These are phyloP conservation scores for Sula dactylatra DNA, from an alignment of 2,113 vertebrate genomes.

Conservation along the genomic window DNA sequence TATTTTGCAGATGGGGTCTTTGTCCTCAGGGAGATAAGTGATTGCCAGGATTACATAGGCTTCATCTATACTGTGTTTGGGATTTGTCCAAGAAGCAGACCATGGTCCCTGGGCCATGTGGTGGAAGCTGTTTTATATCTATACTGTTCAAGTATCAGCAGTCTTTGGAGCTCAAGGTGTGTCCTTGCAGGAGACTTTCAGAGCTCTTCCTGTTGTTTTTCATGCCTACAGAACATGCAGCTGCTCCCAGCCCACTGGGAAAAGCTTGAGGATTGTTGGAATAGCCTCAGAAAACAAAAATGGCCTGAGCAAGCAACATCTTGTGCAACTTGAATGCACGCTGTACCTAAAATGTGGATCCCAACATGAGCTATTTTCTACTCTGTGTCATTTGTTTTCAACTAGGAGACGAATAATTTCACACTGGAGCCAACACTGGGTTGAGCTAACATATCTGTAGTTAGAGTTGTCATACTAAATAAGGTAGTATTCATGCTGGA, in stretches of 20 bases:
- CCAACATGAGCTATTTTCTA: neutral
- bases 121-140: neutral
- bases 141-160: neutral
- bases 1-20: conserved; percentile 38
- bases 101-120: neutral
- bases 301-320: neutral
- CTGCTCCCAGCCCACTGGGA: neutral
- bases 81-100: conserved; percentile 17
- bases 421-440: neutral
- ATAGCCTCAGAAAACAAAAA: neutral
- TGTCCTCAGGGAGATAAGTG: conserved; percentile 4
- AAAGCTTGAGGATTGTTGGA: neutral
- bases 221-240: neutral
- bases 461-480: neutral
- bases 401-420: neutral
- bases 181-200: neutral
- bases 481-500: neutral
- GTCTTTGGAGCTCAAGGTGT: neutral
- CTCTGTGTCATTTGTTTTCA: neutral
- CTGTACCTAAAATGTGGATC: neutral
- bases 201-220: neutral
- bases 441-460: neutral
- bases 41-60: neutral
- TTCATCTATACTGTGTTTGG: neutral
- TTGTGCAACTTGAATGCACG: neutral